These are phyloP conservation scores for Tholera decimalis DNA, from an alignment of 2,888 invertebrate genomes.

Conservation along the genomic window DNA sequence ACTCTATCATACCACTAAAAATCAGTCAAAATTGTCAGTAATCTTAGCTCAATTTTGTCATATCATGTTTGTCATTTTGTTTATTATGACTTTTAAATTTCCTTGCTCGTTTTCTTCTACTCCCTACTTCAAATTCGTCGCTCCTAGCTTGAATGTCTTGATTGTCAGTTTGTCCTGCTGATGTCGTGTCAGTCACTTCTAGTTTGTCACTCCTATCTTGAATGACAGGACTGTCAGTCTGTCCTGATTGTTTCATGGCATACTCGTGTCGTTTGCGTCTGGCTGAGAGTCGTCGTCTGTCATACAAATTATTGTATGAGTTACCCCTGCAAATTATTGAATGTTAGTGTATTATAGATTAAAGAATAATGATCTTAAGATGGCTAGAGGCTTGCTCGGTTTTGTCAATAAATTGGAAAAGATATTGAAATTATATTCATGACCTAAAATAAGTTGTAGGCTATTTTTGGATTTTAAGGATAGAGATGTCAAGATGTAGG, in stretches of 20 bases:
- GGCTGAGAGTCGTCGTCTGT: conserved; percentile 74
- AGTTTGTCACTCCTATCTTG: conserved; percentile 30
- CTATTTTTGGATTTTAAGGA: no score
- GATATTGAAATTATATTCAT: no score
- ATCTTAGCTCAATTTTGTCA: conserved; percentile 21
- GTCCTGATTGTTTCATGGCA: conserved; percentile 55
- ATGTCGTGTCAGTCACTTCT: conserved; percentile 23
- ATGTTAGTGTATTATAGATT: background rate
- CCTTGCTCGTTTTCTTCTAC: conserved; percentile 20
- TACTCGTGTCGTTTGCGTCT: conserved; percentile 74
- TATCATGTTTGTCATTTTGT: background rate
- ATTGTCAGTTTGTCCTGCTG: conserved; percentile 29
- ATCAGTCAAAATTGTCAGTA: conserved; percentile 15
- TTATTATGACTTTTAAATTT: conserved; percentile 24
- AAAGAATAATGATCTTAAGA: no score
- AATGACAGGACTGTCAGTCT: conserved; percentile 48
- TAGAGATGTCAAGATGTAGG: no score
- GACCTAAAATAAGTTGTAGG: no score
- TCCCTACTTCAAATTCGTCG: conserved; percentile 11
- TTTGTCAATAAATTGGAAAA: background rate
- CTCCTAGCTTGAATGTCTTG: conserved; percentile 28
- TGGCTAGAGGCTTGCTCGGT: background rate
- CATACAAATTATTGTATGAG: conserved; percentile 68
- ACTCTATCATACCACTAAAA: background rate
- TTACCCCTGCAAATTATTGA: conserved; percentile 66